Conservation (phyloP, 2,888 invertebrate species). For the Drosophila stalkeri region DNA sequence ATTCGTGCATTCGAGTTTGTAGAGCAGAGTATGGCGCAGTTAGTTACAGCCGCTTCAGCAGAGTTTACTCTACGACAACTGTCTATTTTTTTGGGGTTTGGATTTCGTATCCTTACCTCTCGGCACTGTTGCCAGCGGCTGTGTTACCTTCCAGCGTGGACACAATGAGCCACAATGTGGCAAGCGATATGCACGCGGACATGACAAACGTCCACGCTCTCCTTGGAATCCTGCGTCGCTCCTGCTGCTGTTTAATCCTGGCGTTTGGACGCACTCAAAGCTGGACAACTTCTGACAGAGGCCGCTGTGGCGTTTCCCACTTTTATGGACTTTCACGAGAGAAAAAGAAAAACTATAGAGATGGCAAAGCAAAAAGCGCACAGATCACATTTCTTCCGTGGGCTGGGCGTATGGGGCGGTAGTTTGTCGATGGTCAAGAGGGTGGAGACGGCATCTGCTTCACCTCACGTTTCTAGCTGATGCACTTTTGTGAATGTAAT, state of each 20-base stretch:
- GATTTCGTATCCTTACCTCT: slow-evolving; percentile 67
- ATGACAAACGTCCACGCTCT: slow-evolving; percentile 20
- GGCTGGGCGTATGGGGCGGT: neutral
- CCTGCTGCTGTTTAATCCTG: slow-evolving; percentile 39
- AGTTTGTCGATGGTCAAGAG: neutral
- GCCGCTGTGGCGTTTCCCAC: slow-evolving; percentile 60
- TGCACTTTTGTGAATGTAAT: slow-evolving; percentile 55
- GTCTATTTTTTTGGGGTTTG: neutral
- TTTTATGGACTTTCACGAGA: slow-evolving; percentile 69
- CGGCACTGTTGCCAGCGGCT: slow-evolving; percentile 68
- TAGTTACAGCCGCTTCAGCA: neutral
- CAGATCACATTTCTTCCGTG: slow-evolving; percentile 62
- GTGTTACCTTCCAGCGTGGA: slow-evolving; percentile 25
- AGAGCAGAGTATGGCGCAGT: neutral
- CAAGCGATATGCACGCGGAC: slow-evolving; percentile 27
- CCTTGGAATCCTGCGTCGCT: neutral
- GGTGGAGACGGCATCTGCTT: slow-evolving; percentile 14
- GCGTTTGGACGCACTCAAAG: slow-evolving; percentile 44
- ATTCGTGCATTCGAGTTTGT: neutral
- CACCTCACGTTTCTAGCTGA: slow-evolving; percentile 73
- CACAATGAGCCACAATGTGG: slow-evolving; percentile 45
- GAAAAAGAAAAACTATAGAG: neutral
- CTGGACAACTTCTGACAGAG: slow-evolving; percentile 71
- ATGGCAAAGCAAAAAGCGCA: slow-evolving; percentile 49
- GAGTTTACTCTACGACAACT: neutral